phyloP scores from a whole-genome alignment of 1,140 invertebrate genomes.

The Harlomillsia oculata region DNA sequence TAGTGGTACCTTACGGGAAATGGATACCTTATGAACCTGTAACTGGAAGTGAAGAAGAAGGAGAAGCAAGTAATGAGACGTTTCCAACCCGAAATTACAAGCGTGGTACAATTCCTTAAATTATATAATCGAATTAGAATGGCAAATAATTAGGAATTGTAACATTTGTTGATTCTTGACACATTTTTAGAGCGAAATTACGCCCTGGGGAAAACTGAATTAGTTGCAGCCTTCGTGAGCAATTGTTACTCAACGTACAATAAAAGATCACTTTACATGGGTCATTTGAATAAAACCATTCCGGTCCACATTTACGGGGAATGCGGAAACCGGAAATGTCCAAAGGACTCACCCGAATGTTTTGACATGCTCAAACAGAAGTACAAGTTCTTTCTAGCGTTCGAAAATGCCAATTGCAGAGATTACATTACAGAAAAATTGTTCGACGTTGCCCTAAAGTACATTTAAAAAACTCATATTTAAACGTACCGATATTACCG shows the following conservation, averaged over 20 bases:
- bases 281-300: constrained; percentile 62
- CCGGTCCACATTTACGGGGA: constrained; percentile 84
- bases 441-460: constrained; percentile 77
- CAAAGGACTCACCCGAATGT: constrained; percentile 46
- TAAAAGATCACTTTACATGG: constrained; percentile 47
- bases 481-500: too few relatives aligned
- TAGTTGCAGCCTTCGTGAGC: constrained; percentile 54
- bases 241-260: constrained; percentile 47
- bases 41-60: neutral
- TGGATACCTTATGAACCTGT: neutral
- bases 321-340: constrained; percentile 70
- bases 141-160: too few relatives aligned
- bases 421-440: constrained; percentile 97
- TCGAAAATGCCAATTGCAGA: constrained; percentile 91
- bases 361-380: constrained; percentile 47
- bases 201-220: constrained; percentile 56
- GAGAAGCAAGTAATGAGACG: too few relatives aligned
- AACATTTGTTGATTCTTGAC: neutral
- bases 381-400: constrained; percentile 95
- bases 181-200: constrained; percentile 41
- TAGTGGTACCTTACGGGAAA: constrained; percentile 15
- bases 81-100: too few relatives aligned
- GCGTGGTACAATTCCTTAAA: too few relatives aligned
- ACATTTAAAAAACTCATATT: constrained; percentile 7
- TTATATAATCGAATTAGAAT: too few relatives aligned